Evolutionary conservation across 2,113 vertebrate genomes (phyloP).

Genomic region (Cavia porcellus): DNA sequence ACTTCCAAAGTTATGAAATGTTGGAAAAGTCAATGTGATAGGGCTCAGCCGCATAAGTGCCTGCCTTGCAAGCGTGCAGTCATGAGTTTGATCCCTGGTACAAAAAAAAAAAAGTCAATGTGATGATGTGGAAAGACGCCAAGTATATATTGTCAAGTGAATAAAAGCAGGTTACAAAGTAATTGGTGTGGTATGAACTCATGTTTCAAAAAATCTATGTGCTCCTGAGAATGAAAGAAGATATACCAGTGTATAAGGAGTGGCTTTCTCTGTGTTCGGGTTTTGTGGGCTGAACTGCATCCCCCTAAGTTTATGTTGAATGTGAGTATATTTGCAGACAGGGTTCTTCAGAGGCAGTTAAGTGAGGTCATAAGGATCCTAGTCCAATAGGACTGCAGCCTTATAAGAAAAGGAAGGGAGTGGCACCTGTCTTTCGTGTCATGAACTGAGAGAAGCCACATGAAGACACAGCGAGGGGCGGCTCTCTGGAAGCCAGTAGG

Average conservation of each 20-base stretch:
- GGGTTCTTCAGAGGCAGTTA: background rate
- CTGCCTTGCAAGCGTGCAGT: too few relatives aligned
- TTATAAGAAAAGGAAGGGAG: background rate
- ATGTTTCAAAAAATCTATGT: background rate
- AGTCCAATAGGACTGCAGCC: background rate
- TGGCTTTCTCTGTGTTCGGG: background rate
- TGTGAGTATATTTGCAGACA: background rate
- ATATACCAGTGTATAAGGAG: background rate
- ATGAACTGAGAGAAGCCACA: background rate
- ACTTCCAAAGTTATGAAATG: background rate
- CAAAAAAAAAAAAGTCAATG: background rate
- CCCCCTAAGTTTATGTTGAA: background rate
- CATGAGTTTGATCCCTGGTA: too few relatives aligned
- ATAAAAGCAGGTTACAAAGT: conserved; percentile 27
- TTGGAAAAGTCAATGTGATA: background rate
- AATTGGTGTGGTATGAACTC: background rate
- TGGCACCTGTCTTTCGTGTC: background rate
- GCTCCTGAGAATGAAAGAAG: background rate
- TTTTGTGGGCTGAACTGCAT: background rate
- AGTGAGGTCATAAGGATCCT: background rate
- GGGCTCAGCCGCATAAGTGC: too few relatives aligned
- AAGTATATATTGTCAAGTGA: too few relatives aligned
- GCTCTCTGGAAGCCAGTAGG: background rate
- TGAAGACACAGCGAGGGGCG: background rate
- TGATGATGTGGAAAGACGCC: background rate